Percentiles rank a stretch among this genome's conserved stretches.
Conservation (phyloP, 2,888 invertebrate species). For the Clistopyga incitator region DNA sequence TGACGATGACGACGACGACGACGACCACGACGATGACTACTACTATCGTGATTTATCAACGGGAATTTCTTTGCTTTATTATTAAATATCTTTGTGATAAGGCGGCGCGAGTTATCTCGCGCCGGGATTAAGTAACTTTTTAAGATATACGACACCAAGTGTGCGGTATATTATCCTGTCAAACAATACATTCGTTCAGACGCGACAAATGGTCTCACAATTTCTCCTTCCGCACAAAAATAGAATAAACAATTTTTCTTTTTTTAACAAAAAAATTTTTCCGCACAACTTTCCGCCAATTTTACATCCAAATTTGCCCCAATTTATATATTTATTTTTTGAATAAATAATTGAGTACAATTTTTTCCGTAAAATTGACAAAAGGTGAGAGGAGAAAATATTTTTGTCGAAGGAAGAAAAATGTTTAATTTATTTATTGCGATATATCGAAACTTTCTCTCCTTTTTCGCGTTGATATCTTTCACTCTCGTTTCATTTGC, state of each 20-base stretch:
- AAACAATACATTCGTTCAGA: slow-evolving; percentile 55
- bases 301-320: too few species aligned
- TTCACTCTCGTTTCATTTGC: slow-evolving; percentile 29
- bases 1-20: slow-evolving; percentile 50
- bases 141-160: slow-evolving; percentile 58
- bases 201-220: slow-evolving; percentile 50
- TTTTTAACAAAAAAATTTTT: neutral
- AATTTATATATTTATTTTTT: too few species aligned
- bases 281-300: too few species aligned
- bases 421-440: too few species aligned
- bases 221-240: neutral
- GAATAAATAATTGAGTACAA: too few species aligned
- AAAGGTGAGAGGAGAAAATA: too few species aligned
- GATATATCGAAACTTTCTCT: slow-evolving; percentile 1
- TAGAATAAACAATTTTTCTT: neutral
- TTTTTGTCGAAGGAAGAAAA: too few species aligned
- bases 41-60: slow-evolving; percentile 59
- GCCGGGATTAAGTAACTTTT: slow-evolving; percentile 34
- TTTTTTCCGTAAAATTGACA: too few species aligned
- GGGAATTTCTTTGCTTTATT: slow-evolving; percentile 59
- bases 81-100: slow-evolving; percentile 36
- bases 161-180: slow-evolving; percentile 30
- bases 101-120: slow-evolving; percentile 43
- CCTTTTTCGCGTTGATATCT: slow-evolving; percentile 14
- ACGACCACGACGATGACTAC: slow-evolving; percentile 38